Evolutionary conservation across 2,797 vertebrate species (phyloP), one percentile per base, ranked within the genome.

Genomic region (Cossypha niveicapilla): DNA sequence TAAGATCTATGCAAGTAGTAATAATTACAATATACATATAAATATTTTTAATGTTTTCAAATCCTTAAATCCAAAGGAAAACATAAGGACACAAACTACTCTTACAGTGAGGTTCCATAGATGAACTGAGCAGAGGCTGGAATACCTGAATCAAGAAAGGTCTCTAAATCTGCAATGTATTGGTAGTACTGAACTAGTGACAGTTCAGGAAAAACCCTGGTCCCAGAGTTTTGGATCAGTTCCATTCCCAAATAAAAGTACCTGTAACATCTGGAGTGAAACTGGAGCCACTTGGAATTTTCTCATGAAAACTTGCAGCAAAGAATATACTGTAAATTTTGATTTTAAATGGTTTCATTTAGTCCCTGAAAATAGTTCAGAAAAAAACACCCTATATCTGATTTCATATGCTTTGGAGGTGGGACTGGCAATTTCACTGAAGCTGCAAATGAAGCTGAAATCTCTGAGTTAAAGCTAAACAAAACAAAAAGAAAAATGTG

Each of bases 391-490:
- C 11, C 44, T 7, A 15, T 23, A 73, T 70, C 70, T 92, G 74
- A 88, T 94, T 73, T 96, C 57, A 14, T 73, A 5, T 10, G 34
- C 41, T 96, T 90, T 44, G 57, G 67, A 94, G 77, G 92, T 65
- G 53, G 63, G 74, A 78, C 86, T 76, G 67, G 77, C 42, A 88
- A 94, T 93, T 93, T 89, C 77, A 87, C 67, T 71, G 44, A 78
- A 88, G 84, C 48, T 90, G 90, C 77, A 94, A 94, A 92, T 74
- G 74, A 90, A 94, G 71, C 88, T 71, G 65, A 84, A 94, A 85
- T 86, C 67, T 86, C 18, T 0, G 63, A 84, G 77, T 88, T 93
- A 94, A 86, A 92, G 74, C 86, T 76, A 44, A 88, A 78, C 23
- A 92, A 91, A 90, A 81, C 67, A 66, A 93, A 88, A 88, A 75